These are phyloP conservation scores for Rhabdomys dilectus DNA, from an alignment of 2,113 vertebrate species.

Conservation along the genomic window DNA sequence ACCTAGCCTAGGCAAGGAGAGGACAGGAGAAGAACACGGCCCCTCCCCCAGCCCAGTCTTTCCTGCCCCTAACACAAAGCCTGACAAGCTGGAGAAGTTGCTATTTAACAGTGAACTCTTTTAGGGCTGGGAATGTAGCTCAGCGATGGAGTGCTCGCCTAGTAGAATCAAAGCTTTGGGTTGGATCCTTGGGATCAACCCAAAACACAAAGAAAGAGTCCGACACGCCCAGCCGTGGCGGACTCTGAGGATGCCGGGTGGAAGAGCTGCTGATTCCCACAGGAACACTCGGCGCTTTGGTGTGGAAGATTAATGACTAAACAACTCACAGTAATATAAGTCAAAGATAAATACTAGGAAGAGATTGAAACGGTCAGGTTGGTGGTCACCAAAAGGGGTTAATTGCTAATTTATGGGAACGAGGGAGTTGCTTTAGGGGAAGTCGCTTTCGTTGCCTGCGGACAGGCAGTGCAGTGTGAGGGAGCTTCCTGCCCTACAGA, in stretches of 20 bases:
- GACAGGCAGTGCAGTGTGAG: background rate
- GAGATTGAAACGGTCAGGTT: conserved; percentile 6
- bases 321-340: conserved; percentile 10
- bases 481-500: conserved; percentile 8
- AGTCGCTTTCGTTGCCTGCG: background rate
- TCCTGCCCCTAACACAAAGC: background rate
- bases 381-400: background rate
- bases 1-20: background rate
- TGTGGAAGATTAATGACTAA: conserved; percentile 6
- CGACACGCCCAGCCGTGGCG: background rate
- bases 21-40: background rate
- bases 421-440: conserved; percentile 21
- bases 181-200: background rate
- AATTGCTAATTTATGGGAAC: conserved; percentile 54
- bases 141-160: background rate
- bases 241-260: background rate
- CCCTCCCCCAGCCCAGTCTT: background rate
- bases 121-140: background rate
- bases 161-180: background rate
- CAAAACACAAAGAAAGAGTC: background rate
- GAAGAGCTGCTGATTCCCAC: background rate
- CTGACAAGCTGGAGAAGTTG: no score
- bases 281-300: conserved; percentile 6
- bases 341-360: conserved; percentile 46
- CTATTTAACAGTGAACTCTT: background rate